Base-by-base conservation (phyloP, 2,113 vertebrate genomes). In the Nothobranchius kuhntae region DNA sequence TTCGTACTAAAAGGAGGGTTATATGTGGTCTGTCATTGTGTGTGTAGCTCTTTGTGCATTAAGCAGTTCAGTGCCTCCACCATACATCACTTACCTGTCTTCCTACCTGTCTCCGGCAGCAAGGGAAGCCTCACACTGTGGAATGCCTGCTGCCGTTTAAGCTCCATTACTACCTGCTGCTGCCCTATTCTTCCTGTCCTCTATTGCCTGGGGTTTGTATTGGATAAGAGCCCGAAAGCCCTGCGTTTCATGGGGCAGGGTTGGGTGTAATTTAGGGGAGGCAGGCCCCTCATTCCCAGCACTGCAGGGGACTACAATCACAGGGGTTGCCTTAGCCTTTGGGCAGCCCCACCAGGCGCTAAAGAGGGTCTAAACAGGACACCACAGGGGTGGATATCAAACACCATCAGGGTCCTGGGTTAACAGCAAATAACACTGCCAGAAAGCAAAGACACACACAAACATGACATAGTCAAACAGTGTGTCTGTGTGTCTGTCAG, bases 171-270 rank as follows among this genome's bases (percentile, higher is more conserved):
- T 93, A 92, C 92, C 93, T 93, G 93, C 89, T 87, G 91, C 76
- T 82, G 80, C 56, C 86, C 88, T 78, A 87, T 94, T 93, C 88
- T 91, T 68, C 78, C 73, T 57, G 83, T 51, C 90, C 90, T 94
- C 92, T 93, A 88, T 92, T 92, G 93, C 93, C 93, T 89, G 93
- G 91, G 92, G 93, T 93, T 93, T 85, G 62, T 86, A 92, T 92
- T 91, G 92, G 92, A 93, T 93, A 92, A 92, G 86, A 87, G 91
- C 90, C 84, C 86, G 93, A 93, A 93, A 93, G 81, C 88, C 77
- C 75, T 63, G 59, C 85, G 89, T 91, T 92, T 87, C 82, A 84
- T 72, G 82, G 87, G 87, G 87, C 81, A 77, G 87, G 90, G 87
- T 38, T 57, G 62, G 71, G 82, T 83, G 90, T 92, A 93, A 93